Evolutionary conservation across 2,113 vertebrate species (phyloP), one percentile per base, ranked within the genome.

Genomic region (Trochalopteron elliotii): DNA sequence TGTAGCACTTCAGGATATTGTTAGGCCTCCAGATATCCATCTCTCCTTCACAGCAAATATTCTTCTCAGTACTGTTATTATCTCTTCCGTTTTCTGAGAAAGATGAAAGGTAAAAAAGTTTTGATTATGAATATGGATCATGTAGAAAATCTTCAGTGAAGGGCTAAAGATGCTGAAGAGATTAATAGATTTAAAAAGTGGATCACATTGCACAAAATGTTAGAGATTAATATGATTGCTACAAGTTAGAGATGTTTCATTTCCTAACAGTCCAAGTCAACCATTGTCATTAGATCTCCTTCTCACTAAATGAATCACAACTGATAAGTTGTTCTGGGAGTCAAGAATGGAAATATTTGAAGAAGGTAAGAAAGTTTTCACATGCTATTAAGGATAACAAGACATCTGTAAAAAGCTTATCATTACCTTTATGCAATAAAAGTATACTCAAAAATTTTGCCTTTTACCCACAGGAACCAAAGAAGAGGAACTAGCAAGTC

Each of bases 11-110:
- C 55, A 95, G 17, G 4, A 0, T 0, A 33, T 0, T 0, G 1
- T 2, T 33, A 25, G 1, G 1, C 2, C 5, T 2, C 0, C 6
- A 23, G 9, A 0, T 0, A 5, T 50, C 0, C 33, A 2, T 57
- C 12, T 67, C 3, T 31, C 27, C n/a, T 39, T 16, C 6, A 23
- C 96, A 97, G 68, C 95, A 97, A 53, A 24, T 30, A 27, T 16
- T 56, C 3, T 17, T 40, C 69, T 45, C 30, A 35, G 8, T 20
- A 24, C 0, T 7, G 39, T 6, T 15, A 35, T 4, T 4, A 19
- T 0, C 8, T 0, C 1, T 11, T 30, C 5, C 5, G 6, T 47
- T 42, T 70, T 42, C 60, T 59, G 30, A 70, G 24, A 20, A 81
- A 88, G 6, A 25, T 19, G 37, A 64, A 93, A 87, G 30, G 44